These are phyloP conservation scores for Ictalurus furcatus DNA, from an alignment of 2,113 vertebrate species.

Conservation along the genomic window DNA sequence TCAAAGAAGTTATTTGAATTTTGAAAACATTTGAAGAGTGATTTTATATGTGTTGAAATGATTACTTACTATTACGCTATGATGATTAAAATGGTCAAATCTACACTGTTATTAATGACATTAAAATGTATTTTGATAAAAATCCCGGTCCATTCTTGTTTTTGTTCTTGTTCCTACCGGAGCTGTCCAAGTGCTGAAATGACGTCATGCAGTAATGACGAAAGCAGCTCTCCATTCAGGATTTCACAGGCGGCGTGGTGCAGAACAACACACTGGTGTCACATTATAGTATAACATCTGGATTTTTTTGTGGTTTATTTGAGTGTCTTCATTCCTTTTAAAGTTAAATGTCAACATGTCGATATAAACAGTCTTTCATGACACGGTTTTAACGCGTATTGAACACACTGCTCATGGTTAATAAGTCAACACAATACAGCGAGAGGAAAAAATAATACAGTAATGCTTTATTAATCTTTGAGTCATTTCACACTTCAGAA, in stretches of 20 bases:
- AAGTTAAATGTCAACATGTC: background rate
- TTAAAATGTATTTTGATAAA: slow-evolving; percentile 50
- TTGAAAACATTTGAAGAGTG: background rate
- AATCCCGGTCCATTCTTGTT: background rate
- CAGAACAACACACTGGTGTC: background rate
- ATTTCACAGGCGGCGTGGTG: background rate
- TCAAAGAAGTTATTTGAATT: slow-evolving; percentile 13
- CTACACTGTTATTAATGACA: slow-evolving; percentile 23
- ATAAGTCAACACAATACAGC: slow-evolving; percentile 73
- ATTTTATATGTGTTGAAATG: slow-evolving; percentile 9
- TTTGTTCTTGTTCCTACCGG: background rate
- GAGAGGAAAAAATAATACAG: slow-evolving; percentile 77
- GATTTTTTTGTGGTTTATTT: background rate
- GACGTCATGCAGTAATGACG: background rate
- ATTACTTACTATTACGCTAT: slow-evolving; percentile 16
- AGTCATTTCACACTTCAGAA: slow-evolving; percentile 75
- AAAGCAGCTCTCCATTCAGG: background rate
- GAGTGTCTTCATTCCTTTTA: background rate
- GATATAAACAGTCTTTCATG: background rate
- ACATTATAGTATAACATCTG: background rate
- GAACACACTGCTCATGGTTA: slow-evolving; percentile 34
- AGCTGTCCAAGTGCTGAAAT: slow-evolving; percentile 22
- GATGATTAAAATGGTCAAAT: slow-evolving; percentile 11
- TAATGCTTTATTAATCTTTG: slow-evolving; percentile 80
- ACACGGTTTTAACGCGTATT: background rate